Conservation (phyloP, 2,113 vertebrate genomes). For the Tiliqua scincoides region DNA sequence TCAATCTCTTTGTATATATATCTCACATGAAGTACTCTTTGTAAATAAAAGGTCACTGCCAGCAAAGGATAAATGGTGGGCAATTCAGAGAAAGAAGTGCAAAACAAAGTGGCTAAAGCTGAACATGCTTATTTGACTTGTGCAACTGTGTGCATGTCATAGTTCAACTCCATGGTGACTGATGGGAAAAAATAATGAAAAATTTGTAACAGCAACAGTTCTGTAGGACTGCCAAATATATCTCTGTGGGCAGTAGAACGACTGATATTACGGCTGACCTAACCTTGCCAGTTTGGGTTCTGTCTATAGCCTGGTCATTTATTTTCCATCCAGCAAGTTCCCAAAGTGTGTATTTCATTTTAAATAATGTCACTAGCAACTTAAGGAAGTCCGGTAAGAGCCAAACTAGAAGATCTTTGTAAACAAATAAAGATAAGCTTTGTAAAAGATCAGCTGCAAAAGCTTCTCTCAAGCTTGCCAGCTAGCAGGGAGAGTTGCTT, state of each 20-base stretch:
- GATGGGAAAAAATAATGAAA: neutral
- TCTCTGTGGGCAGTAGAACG: neutral
- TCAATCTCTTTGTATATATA: neutral
- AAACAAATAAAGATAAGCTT: neutral
- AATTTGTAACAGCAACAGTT: neutral
- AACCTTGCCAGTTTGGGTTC: neutral
- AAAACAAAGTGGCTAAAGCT: neutral
- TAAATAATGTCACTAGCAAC: neutral
- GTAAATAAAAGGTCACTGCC: neutral
- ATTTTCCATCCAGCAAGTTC: neutral
- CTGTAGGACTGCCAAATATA: neutral
- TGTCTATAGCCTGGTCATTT: neutral
- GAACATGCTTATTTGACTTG: neutral
- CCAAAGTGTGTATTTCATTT: neutral
- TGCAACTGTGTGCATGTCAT: neutral
- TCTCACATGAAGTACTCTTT: slow-evolving; percentile 5
- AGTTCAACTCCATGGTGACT: neutral
- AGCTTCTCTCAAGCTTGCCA: too few species aligned
- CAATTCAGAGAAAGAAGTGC: neutral
- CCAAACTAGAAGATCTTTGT: neutral
- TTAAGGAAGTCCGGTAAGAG: neutral
- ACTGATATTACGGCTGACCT: neutral
- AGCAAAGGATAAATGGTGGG: neutral
- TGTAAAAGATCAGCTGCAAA: neutral
- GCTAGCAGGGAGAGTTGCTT: too few species aligned